Evolutionary conservation across 2,113 vertebrate genomes (phyloP), one percentile per base, ranked within the genome.

Genomic region (Elephas maximus): DNA sequence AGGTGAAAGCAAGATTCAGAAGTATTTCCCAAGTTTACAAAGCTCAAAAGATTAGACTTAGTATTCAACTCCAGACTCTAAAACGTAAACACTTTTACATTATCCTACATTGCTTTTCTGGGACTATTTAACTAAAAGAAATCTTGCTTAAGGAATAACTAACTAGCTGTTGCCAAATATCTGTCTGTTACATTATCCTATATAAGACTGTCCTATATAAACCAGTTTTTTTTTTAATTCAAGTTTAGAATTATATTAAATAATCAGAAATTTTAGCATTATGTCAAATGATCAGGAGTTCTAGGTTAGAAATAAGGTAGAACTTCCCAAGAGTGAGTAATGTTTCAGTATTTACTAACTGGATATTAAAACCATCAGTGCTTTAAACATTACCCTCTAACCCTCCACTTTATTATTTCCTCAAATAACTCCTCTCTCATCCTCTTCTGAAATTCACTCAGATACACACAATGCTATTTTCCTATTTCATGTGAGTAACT

Each of bases 31-130:
- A 82, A 90, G 44, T 73, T 97, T 60, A 84, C 12, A 37, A 51
- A 77, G 51, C 76, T 95, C 57, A 84, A 86, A 92, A 91, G 48
- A 95, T 80, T 90, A 53, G 20, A 73, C n/a, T 95, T 78, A 63
- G 5, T 45, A 73, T 62, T 92, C 37, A 87, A 18, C 30, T 88
- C 69, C 57, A 89, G 45, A 80, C 28, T 86, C 53, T 30, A 81
- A 97, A 90, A 89, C 12, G 10, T 57, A 77, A 90, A 63, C 94
- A 82, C 51, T 88, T 91, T 91, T 57, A 53, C n/a, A 63, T 90
- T 18, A 26, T 65, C 44, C 11, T 90, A 33, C 44, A 33, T 10
- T 79, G 2, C 44, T 24, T 88, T 67, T 90, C 93, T 65, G 85
- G 14, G 63, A 85, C 76, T 62, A 77, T 94, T 92, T 80, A 89